Percentiles rank a stretch among this genome's conserved stretches.
phyloP scores from a whole-genome alignment of 2,113 vertebrate genomes.

The Corydoras sp. region DNA sequence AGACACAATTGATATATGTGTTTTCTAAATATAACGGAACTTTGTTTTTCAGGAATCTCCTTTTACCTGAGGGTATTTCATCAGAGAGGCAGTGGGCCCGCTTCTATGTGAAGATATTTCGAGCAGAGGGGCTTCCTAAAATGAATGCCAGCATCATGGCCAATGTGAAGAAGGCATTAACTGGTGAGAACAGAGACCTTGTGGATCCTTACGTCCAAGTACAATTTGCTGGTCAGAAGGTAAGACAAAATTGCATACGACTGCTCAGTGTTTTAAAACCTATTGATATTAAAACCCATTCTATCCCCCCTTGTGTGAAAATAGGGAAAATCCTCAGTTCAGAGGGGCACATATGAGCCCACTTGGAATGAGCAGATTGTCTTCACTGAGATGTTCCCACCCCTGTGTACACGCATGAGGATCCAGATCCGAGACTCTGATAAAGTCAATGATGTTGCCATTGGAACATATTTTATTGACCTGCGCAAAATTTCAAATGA shows the following conservation, averaged over 20 bases:
- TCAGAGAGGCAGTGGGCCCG: constrained; percentile 93
- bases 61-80: constrained; percentile 88
- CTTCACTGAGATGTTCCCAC: constrained; percentile 96
- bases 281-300: too few relatives aligned
- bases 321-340: constrained; percentile 90
- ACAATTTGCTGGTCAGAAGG: constrained; percentile 91
- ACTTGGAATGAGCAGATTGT: constrained; percentile 92
- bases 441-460: constrained; percentile 94
- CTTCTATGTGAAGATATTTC: constrained; percentile 89
- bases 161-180: constrained; percentile 96
- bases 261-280: neutral
- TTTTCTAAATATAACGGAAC: neutral
- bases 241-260: constrained; percentile 42
- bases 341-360: constrained; percentile 95
- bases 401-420: constrained; percentile 88
- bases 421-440: constrained; percentile 93
- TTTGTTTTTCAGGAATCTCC: constrained; percentile 73
- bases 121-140: constrained; percentile 87
- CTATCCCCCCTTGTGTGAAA: neutral
- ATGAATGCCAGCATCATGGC: constrained; percentile 99
- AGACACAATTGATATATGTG: neutral
- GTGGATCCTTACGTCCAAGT: constrained; percentile 95
- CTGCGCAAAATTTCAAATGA: constrained; percentile 89
- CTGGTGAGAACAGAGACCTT: constrained; percentile 92
- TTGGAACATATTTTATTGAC: constrained; percentile 95